Evolutionary conservation across 2,888 invertebrate genomes (phyloP), one percentile per base, ranked within the genome.

Genomic region (Diarsia dahlii): DNA sequence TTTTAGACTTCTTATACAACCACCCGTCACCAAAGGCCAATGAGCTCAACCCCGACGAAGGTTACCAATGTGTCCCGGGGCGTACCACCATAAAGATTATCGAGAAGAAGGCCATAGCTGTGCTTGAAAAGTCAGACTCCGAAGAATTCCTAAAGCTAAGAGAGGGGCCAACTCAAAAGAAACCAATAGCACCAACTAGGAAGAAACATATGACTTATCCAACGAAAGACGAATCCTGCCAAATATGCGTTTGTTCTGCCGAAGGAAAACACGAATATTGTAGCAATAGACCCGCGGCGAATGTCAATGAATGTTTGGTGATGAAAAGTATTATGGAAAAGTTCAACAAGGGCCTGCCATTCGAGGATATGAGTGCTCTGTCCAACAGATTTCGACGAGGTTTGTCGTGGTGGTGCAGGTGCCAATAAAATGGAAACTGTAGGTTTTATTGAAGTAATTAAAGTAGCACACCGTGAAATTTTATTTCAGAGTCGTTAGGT

Each of bases 231-330:
- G 91, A 94, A 34, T 71, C 67, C 0, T 96, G 96, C 71, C 85
- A 89, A 69, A 87, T 96, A 0, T 96, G 96, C 66, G 91, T 95
- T 0, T 96, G 96, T 67, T 94, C 95, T 0, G 86, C 86, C 0
- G 92, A 93, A 3, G 96, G 95, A 0, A 92, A 91, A 82, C 87
- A 94, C 62, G 93, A 95, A 58, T 90, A 93, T 62, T 96, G 96
- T 70, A 91, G 88, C 1, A 90, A 89, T 6, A 91, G 95, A 87
- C 93, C 95, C 4, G 94, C 95, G 0, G 90, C 84, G 54, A 95
- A 92, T 66, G 87, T 95, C 0, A 96, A 96, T 68, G 96, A 96
- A 81, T 96, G 96, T 69, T 77, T 96, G 4, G 80, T 91, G 67
- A 85, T 95, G 84, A 86, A 86, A 0, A 70, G 64, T 0, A 15